phyloP scores from a whole-genome alignment of 2,888 invertebrate genomes.

The Calliscelio sp. region DNA sequence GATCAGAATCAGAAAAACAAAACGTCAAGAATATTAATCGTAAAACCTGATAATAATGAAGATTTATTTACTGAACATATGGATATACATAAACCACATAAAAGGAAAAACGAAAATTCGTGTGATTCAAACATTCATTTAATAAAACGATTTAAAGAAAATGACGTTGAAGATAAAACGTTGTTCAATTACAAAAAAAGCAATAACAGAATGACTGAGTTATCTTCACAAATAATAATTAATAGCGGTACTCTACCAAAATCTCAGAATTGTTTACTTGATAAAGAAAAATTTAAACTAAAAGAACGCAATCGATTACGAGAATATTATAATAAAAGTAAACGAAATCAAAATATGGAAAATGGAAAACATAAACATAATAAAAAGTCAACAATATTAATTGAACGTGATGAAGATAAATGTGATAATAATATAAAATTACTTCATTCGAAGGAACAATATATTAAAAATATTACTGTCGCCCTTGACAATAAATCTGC shows the following conservation, averaged over 20 bases:
- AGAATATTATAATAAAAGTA: background rate
- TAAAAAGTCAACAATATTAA: background rate
- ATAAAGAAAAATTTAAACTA: no score
- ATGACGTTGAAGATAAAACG: no score
- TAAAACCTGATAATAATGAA: no score
- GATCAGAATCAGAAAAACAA: no score
- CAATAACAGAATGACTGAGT: no score
- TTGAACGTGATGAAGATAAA: background rate
- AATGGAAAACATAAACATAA: background rate
- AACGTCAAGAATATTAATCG: no score
- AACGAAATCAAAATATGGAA: no score
- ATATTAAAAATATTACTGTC: slow-evolving; percentile 2
- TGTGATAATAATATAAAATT: slow-evolving; percentile 20
- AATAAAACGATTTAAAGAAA: background rate
- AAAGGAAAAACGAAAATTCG: background rate
- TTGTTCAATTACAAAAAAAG: no score
- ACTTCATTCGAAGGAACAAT: slow-evolving; percentile 33
- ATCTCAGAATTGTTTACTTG: no score
- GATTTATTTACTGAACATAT: no score
- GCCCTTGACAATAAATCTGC: background rate
- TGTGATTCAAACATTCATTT: background rate
- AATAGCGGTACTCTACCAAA: no score
- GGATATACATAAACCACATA: background rate
- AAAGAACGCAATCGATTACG: background rate
- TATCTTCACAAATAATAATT: no score